Conservation (phyloP, 2,797 vertebrate genomes). For the Scyliorhinus canicula region DNA sequence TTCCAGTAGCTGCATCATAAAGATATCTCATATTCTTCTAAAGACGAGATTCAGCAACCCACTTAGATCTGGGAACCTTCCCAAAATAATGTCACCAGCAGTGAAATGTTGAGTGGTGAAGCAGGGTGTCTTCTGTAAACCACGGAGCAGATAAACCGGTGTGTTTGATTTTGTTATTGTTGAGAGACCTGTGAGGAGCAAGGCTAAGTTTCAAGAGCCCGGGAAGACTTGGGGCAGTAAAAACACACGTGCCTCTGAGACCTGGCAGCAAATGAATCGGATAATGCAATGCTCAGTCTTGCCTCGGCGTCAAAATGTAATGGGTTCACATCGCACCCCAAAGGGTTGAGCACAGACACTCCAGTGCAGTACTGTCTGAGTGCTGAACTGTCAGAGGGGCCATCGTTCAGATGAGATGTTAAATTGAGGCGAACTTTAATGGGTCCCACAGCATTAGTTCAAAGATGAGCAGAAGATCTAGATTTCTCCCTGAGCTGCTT, state of each 20-base stretch:
- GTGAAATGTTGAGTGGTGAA: not conserved
- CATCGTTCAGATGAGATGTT: not conserved
- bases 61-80: not conserved
- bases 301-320: not conserved
- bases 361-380: not conserved
- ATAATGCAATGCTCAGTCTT: not conserved
- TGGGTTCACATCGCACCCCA: not conserved
- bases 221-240: not conserved
- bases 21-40: not conserved
- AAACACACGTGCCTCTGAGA: not conserved
- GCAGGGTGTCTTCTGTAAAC: not conserved
- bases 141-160: not conserved
- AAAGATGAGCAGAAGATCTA: not conserved
- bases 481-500: not conserved
- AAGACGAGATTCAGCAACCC: not conserved
- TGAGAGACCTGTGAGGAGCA: not conserved
- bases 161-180: not conserved
- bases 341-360: not conserved
- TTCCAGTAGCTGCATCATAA: not conserved
- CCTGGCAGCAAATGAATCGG: not conserved
- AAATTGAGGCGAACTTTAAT: not conserved
- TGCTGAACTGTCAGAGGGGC: not conserved
- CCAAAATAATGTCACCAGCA: not conserved
- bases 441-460: not conserved
- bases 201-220: not conserved